Base-by-base conservation (phyloP, 2,113 vertebrate species). In the Spea bombifrons region DNA sequence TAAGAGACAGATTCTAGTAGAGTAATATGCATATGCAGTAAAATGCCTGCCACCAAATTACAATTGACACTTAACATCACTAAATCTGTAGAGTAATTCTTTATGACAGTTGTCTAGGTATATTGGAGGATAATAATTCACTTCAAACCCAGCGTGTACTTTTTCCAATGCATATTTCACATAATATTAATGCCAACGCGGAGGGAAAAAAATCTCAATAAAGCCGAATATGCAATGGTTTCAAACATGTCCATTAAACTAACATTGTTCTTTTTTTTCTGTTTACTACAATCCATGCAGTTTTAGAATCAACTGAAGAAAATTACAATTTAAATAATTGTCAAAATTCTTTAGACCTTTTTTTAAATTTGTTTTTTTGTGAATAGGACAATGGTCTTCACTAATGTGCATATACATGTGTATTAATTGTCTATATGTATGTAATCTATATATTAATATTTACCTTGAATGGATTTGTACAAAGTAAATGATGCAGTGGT, bases 31-130 rank as follows among this genome's bases (percentile, higher is more conserved):
- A 94, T 86, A 90, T 87, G 89, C 89, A 92, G 92, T 93, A 92
- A 93, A 94, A 91, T 92, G 91, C 89, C 90, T 92, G 91, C 93
- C 91, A 92, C 91, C 89, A 92, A 93, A 91, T 92, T 92, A 94
- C 89, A 92, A 92, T 90, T 94, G 92, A 92, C 93, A 92, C 87
- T 91, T 94, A 91, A 89, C 89, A 92, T 92, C 90, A 90, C 89
- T 93, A 92, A 93, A 94, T 93, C 90, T 93, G 90, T 84, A 82
- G 87, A 76, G 87, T 90, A 92, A 93, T 92, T 91, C 88, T 88
- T 92, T 90, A 89, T 92, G 92, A 92, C 92, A 92, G 91, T 92
- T 89, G 88, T 89, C 87, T 89, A 92, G 88, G 89, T 91, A 90
- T 91, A 92, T 92, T 91, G 92, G 90, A 92, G 90, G 87, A 92